Conservation (phyloP, 2,888 invertebrate species). For the Melikaiella ostensackeni region DNA sequence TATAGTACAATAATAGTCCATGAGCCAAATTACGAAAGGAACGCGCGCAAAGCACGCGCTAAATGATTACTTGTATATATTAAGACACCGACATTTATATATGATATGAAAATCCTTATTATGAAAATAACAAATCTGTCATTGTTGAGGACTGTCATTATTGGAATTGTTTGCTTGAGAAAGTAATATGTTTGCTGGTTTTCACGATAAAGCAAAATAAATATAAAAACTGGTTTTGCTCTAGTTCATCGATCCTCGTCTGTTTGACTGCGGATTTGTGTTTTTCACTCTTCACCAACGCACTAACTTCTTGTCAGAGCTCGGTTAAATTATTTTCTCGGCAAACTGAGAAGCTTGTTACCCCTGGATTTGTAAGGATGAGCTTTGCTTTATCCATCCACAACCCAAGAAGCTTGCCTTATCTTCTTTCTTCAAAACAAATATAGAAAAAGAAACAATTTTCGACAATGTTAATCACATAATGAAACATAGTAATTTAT, state of each 20-base stretch:
- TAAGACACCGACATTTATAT: too few species aligned
- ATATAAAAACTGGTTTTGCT: background rate
- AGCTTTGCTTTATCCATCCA: background rate
- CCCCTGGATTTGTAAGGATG: slow-evolving; percentile 22
- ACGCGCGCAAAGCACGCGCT: too few species aligned
- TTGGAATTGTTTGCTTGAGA: too few species aligned
- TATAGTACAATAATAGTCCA: too few species aligned
- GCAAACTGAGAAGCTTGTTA: slow-evolving; percentile 34
- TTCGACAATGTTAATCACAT: background rate
- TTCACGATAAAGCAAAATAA: too few species aligned
- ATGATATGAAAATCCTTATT: too few species aligned
- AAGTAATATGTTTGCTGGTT: too few species aligned
- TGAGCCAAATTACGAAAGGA: too few species aligned
- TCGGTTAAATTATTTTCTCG: slow-evolving; percentile 31
- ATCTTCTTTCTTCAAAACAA: background rate
- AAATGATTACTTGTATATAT: too few species aligned
- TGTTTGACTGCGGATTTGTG: background rate
- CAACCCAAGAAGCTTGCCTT: background rate
- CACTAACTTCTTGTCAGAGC: slow-evolving; percentile 19
- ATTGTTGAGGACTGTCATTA: too few species aligned
- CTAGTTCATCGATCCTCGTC: background rate
- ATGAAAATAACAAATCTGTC: too few species aligned
- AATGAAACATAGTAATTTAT: too few species aligned
- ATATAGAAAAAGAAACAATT: background rate
- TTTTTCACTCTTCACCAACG: background rate